Conservation (phyloP, 2,888 invertebrate species). For the Penaeus monodon region DNA sequence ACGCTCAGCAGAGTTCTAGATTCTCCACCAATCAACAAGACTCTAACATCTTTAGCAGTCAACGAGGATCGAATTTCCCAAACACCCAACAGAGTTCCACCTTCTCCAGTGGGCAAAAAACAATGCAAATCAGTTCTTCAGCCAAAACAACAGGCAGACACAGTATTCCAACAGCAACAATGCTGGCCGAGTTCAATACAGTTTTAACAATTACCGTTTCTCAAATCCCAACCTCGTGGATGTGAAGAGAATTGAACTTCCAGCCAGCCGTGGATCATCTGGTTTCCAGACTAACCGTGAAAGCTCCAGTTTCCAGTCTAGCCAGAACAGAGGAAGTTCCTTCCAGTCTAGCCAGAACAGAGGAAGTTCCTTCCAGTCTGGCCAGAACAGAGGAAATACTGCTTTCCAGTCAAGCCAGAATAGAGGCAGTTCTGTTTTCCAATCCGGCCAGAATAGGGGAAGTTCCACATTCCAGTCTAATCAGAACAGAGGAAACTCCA, state of each 20-base stretch:
- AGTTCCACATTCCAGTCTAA: neutral
- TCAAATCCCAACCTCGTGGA: slow-evolving; percentile 24
- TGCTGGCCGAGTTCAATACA: neutral
- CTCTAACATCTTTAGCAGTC: slow-evolving; percentile 1
- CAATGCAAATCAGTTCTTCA: slow-evolving; percentile 1
- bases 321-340: neutral
- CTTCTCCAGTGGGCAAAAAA: neutral
- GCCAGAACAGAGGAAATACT: too few species aligned
- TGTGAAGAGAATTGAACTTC: slow-evolving; percentile 4
- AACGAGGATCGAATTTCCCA: neutral
- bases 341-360: neutral
- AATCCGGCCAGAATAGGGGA: slow-evolving; percentile 9
- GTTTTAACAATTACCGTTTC: slow-evolving; percentile 22
- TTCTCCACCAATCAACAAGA: neutral
- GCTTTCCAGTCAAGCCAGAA: neutral
- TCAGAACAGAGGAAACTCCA: too few species aligned
- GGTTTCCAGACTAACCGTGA: neutral
- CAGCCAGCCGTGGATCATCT: neutral
- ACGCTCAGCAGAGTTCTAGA: neutral
- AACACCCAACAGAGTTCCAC: neutral
- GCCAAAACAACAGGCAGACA: neutral
- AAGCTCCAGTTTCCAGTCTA: neutral
- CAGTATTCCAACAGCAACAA: slow-evolving; percentile 18
- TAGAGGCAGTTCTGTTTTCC: too few species aligned
- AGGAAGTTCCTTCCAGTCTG: too few species aligned